Evolutionary conservation across 2,888 invertebrate species (phyloP), one percentile per base, ranked within the genome.

Genomic region (Aphodius sticticus): DNA sequence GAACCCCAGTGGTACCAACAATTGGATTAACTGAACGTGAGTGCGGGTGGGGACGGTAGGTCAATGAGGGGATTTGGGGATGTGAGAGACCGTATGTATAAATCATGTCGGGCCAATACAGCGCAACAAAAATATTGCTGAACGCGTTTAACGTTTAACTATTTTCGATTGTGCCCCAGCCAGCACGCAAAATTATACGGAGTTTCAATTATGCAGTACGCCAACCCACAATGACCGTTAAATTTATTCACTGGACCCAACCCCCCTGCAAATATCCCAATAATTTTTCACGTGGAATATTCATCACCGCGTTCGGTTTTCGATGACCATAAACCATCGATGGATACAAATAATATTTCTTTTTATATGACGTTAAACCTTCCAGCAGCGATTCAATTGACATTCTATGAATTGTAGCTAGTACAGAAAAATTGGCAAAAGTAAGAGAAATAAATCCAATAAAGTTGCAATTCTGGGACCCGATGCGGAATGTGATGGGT

Each of bases 151-250:
- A 74, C 74, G 74, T 35, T 16, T 35, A 26, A 71, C 71, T 71
- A 71, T 71, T 74, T 74, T 74, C 74, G 36, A 74, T 74, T 74
- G 36, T 26, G 26, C 26, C 26, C 2, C 26, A 1, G 26, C 26
- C 26, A 26, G 26, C 26, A 26, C 74, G 74, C 36, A 74, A 74
- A 74, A 74, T 74, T 26, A 74, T 74, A 74, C 74, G 74, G 74
- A 36, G 36, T 74, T 74, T 74, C 74, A 74, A 74, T 74, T 74
- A 74, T 74, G n/a, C 74, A 37, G 35, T 36, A 74, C 36, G n/a
- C 53, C 53, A 9, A 53, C 53, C 53, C 53, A 53, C 36, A 74
- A 37, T 74, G 74, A 74, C 36, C 74, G 74, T 35, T 35, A 74
- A 74, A 74, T 74, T 74, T 74, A 74, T 74, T 74, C 74, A 74